These are phyloP conservation scores for Cottoperca gobio DNA, from an alignment of 2,797 vertebrate genomes.

Conservation along the genomic window DNA sequence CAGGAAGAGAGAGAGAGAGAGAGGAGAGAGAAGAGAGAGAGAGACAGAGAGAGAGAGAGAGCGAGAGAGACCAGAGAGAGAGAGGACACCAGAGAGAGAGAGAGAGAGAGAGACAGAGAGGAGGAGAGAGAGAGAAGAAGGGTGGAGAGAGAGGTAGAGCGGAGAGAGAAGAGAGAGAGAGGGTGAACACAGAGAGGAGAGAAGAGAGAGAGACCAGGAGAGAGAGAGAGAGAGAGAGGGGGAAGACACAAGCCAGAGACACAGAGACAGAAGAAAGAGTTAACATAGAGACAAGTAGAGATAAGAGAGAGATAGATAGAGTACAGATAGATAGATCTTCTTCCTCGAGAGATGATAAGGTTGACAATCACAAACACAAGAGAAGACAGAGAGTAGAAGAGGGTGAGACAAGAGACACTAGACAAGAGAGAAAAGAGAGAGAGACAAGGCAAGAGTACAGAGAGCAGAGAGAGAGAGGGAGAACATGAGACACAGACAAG, in stretches of 20 bases:
- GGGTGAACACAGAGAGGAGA: too few relatives aligned
- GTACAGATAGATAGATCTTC: not conserved
- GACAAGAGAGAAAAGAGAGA: constrained; percentile 3
- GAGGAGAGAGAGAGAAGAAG: constrained; percentile 36
- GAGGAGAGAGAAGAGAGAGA: not conserved
- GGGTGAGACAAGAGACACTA: too few relatives aligned
- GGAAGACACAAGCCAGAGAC: too few relatives aligned
- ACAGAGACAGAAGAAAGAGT: not conserved
- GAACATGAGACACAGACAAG: not conserved
- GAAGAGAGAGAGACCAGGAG: constrained; percentile 39
- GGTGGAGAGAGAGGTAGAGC: constrained; percentile 45
- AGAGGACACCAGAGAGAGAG: not conserved
- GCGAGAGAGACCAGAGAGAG: too few relatives aligned
- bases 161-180: not conserved
- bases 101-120: not conserved
- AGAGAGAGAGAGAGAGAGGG: constrained; percentile 37
- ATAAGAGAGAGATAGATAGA: constrained; percentile 35
- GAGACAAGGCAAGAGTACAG: too few relatives aligned
- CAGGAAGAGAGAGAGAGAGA: not conserved
- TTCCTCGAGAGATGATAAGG: too few relatives aligned
- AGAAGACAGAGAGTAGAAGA: too few relatives aligned
- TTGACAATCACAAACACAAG: too few relatives aligned
- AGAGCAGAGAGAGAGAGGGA: not conserved
- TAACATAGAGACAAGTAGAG: constrained; percentile 39
- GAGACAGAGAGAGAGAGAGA: not conserved